Evolutionary conservation across 2,888 invertebrate genomes (phyloP).

Genomic region (Rhagonycha fulva): DNA sequence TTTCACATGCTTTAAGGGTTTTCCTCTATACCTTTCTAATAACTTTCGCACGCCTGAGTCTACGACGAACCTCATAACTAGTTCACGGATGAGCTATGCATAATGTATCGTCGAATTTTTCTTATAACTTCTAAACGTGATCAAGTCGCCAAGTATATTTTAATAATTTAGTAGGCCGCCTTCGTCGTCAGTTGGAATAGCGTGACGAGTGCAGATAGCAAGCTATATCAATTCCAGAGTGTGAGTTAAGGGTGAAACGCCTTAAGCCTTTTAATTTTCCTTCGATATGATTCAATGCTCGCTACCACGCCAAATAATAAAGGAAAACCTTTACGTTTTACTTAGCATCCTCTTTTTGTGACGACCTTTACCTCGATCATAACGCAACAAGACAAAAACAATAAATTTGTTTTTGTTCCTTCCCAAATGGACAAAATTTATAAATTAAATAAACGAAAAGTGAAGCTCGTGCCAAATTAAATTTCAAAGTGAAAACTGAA

Average conservation of each 20-base stretch:
- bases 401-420: neutral
- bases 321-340: neutral
- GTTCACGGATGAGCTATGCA: conserved; percentile 47
- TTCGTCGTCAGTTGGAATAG: conserved; percentile 13
- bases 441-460: neutral
- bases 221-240: conserved; percentile 1
- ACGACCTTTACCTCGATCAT: neutral
- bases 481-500: neutral
- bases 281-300: conserved; percentile 5
- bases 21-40: conserved; percentile 34
- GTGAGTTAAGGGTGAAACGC: conserved; percentile 7
- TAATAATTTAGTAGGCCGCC: conserved; percentile 39
- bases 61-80: conserved; percentile 38
- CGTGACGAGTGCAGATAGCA: conserved; percentile 14
- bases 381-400: neutral
- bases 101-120: conserved; percentile 44
- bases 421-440: neutral
- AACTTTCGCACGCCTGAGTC: conserved; percentile 31
- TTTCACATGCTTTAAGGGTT: conserved; percentile 25
- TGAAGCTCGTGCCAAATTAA: neutral
- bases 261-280: conserved; percentile 16
- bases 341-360: neutral
- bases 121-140: conserved; percentile 45
- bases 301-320: neutral
- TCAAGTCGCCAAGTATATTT: conserved; percentile 43